Evolutionary conservation across 2,888 invertebrate species (phyloP), one percentile per base, ranked within the genome.

Genomic region (Macrophya annulata): DNA sequence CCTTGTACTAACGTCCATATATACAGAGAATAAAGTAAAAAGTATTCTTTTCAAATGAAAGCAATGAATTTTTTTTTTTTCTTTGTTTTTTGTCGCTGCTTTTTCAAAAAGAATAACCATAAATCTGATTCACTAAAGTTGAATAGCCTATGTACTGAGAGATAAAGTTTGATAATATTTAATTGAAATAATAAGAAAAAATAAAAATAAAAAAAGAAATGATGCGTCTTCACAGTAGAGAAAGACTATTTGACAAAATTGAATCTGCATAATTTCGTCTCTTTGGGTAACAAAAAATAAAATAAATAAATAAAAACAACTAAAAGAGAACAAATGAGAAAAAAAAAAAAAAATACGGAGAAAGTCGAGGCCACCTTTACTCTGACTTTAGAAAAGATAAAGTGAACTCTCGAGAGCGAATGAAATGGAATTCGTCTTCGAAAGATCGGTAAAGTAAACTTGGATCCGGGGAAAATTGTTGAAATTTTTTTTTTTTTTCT

Each of bases 191-290:
- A 62, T 4, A 0, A 62, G 12, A 12, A 48, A 48, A 48, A 48
- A 48, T 10, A 48, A 48, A 25, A 68, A 68, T 25, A 45, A 45
- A 21, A 21, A 45, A 45, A 45, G 43, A 3, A 25, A 25, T 8
- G 55, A 55, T 1, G 55, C 55, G 12, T 74, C 43, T 74, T n/a
- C n/a, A 74, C 37, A 21, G 43, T 25, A 21, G 21, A n/a, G n/a
- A 43, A 25, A 74, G 43, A 8, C 43, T 21, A 45, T 74, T 45
- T 21, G 21, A 9, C n/a, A 21, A 45, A 45, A 45, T 74, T 74
- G 25, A 74, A 74, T 74, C 74, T 74, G 45, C 74, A 74, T 74
- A 74, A 74, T 74, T 74, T 74, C 45, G 10, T 74, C 31, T 45
- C 72, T 45, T 43, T 4, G 45, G 74, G 3, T 74, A 45, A 45